Percentiles rank a stretch among this genome's conserved stretches.
phyloP scores from a whole-genome alignment of 2,888 invertebrate species.

The Chalcis sispes region DNA sequence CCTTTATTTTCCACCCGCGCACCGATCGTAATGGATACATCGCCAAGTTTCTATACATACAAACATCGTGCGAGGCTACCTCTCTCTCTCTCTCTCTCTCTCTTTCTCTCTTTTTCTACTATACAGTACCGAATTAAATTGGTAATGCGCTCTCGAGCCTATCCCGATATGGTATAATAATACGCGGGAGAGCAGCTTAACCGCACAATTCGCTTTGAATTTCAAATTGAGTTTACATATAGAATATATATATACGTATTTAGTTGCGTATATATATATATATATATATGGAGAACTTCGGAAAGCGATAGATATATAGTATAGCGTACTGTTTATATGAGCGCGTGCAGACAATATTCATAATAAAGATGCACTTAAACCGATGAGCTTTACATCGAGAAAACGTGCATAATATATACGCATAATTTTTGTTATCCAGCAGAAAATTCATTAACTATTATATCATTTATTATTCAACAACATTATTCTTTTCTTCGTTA shows the following conservation, averaged over 20 bases:
- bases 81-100: neutral
- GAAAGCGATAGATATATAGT: too few relatives aligned
- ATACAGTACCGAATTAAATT: slow-evolving; percentile 35
- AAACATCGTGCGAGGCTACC: neutral
- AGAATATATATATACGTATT: too few relatives aligned
- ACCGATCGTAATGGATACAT: slow-evolving; percentile 14
- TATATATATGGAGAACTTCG: neutral
- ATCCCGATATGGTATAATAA: slow-evolving; percentile 27
- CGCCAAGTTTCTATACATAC: too few relatives aligned
- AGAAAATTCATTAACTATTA: too few relatives aligned
- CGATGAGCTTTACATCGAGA: too few relatives aligned
- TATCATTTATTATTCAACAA: too few relatives aligned
- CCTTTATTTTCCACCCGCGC: slow-evolving; percentile 25
- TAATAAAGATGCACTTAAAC: too few relatives aligned
- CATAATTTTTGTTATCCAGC: too few relatives aligned
- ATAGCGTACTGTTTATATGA: too few relatives aligned
- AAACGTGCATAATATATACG: too few relatives aligned
- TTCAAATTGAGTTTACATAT: slow-evolving; percentile 41
- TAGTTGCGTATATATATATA: neutral
- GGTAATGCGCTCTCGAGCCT: slow-evolving; percentile 29
- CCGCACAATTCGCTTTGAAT: slow-evolving; percentile 52
- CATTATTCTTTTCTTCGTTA: too few relatives aligned
- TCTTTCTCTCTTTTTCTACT: slow-evolving; percentile 4
- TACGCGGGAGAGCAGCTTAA: slow-evolving; percentile 12
- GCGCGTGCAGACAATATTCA: too few relatives aligned